Evolutionary conservation across 2,888 invertebrate species (phyloP).

Genomic region (Caenorhabditis doughertyi): DNA sequence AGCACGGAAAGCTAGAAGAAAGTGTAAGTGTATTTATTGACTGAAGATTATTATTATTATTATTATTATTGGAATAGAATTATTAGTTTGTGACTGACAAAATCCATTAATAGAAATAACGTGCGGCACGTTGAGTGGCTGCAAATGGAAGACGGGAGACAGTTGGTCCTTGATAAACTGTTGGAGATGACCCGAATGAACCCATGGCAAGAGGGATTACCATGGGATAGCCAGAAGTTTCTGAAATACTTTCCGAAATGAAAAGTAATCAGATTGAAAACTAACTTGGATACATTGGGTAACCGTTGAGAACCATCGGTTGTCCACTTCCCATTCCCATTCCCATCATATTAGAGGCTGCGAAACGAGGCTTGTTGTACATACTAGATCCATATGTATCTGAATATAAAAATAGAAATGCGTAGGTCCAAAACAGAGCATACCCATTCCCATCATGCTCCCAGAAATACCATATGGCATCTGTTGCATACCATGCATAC

Average conservation of each 20-base stretch:
- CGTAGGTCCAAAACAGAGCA: background rate
- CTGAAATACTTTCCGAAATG: no score
- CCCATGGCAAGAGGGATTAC: constrained; percentile 49
- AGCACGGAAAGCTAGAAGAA: constrained; percentile 70
- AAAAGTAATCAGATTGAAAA: no score
- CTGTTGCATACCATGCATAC: constrained; percentile 34
- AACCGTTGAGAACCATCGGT: constrained; percentile 54
- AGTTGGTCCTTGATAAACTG: constrained; percentile 59
- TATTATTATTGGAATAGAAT: background rate
- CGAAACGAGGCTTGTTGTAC: constrained; percentile 57
- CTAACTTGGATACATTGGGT: constrained; percentile 64
- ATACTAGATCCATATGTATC: constrained; percentile 44
- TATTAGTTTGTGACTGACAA: background rate
- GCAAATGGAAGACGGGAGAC: constrained; percentile 57
- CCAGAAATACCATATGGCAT: constrained; percentile 39
- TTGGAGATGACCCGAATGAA: constrained; percentile 48
- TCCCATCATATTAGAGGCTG: constrained; percentile 46
- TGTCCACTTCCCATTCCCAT: constrained; percentile 34
- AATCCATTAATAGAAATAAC: constrained; percentile 25
- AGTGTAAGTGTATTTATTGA: constrained; percentile 66
- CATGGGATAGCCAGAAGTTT: constrained; percentile 52
- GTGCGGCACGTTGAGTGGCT: constrained; percentile 42
- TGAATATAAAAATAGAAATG: background rate
- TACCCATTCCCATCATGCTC: constrained; percentile 46
- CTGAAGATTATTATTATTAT: no score